Conservation (phyloP, 2,888 invertebrate genomes). For the Barypeithes pellucidus region DNA sequence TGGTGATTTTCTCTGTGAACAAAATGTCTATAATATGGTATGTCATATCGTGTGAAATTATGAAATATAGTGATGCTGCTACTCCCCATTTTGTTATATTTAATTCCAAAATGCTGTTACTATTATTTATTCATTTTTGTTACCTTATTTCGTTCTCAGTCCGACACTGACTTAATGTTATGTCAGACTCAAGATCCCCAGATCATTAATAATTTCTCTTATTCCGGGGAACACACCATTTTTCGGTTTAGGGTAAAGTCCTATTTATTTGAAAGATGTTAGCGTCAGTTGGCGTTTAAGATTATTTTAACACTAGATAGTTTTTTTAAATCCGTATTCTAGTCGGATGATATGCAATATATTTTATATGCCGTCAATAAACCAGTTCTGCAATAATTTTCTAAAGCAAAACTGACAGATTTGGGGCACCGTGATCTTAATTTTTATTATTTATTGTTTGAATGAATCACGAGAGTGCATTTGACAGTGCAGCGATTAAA, state of each 20-base stretch:
- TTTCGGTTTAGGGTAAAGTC: conserved; percentile 39
- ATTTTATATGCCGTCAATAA: not conserved
- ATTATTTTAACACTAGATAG: conserved; percentile 27
- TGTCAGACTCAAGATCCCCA: conserved; percentile 30
- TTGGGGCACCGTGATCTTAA: conserved; percentile 33
- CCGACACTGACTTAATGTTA: conserved; percentile 34
- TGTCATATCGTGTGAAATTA: too few species aligned
- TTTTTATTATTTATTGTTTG: conserved; percentile 13
- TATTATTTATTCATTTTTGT: conserved; percentile 17
- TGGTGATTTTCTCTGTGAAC: too few species aligned
- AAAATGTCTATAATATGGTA: too few species aligned
- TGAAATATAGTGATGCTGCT: too few species aligned
- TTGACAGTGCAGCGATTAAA: conserved; percentile 24
- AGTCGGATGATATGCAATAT: not conserved
- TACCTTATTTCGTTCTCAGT: not conserved
- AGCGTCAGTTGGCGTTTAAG: conserved; percentile 42
- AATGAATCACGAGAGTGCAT: conserved; percentile 37
- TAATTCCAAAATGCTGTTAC: not conserved
- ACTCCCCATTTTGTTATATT: too few species aligned
- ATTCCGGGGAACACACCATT: conserved; percentile 40
- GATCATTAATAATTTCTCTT: conserved; percentile 49
- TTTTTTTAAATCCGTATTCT: too few species aligned
- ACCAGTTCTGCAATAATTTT: conserved; percentile 1
- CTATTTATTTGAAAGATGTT: conserved; percentile 48
- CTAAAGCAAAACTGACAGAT: conserved; percentile 31